A percentile compares a stretch with the other conserved stretches of the same genome.
Evolutionary conservation across 2,888 invertebrate species (phyloP).

Genomic region (Cryptosula pallasiana): DNA sequence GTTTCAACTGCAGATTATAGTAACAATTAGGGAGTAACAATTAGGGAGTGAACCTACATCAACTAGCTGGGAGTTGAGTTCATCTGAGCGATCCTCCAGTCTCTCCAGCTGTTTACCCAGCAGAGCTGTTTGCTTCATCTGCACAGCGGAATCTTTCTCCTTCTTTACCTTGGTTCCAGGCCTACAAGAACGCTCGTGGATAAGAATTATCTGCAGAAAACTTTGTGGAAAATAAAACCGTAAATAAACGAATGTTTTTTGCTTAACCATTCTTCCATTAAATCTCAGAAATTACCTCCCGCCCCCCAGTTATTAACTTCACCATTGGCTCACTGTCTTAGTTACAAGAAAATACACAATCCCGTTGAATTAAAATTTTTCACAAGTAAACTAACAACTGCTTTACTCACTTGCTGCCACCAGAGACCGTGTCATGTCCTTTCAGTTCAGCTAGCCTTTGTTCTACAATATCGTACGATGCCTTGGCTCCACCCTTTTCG

Average conservation of each 20-base stretch:
- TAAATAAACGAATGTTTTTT: too few species aligned
- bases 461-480: conserved; percentile 37
- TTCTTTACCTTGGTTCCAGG: not conserved
- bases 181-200: not conserved
- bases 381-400: too few species aligned
- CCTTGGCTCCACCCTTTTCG: conserved; percentile 39
- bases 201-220: too few species aligned
- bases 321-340: too few species aligned
- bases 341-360: too few species aligned
- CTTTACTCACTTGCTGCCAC: not conserved
- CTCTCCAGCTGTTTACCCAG: conserved; percentile 38
- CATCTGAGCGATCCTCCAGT: conserved; percentile 36
- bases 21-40: not conserved
- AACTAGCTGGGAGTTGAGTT: conserved; percentile 37
- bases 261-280: too few species aligned
- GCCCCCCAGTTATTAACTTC: too few species aligned
- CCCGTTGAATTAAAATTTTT: too few species aligned
- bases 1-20: not conserved
- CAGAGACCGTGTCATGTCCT: conserved; percentile 30
- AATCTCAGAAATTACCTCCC: too few species aligned
- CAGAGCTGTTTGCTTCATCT: conserved; percentile 27
- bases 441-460: conserved; percentile 42
- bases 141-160: not conserved
- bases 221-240: too few species aligned
- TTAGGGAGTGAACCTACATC: conserved; percentile 30